These are phyloP conservation scores for Synchiropus splendidus DNA, from an alignment of 2,113 vertebrate species.

Conservation along the genomic window DNA sequence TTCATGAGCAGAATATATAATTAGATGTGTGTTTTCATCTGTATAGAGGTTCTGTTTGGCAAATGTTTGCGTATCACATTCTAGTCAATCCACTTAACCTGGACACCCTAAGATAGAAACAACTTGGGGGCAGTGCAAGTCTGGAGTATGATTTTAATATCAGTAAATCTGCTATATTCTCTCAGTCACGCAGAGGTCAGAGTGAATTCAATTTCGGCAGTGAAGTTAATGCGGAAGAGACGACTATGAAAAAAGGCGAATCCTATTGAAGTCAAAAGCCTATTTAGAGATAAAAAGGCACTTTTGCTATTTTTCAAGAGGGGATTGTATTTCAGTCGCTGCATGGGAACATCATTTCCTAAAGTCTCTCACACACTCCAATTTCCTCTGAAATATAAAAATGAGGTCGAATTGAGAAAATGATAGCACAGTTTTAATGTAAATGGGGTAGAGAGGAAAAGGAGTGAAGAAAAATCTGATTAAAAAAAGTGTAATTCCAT, in stretches of 20 bases:
- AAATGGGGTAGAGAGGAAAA: too few relatives aligned
- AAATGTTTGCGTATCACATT: not conserved
- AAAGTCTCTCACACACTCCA: constrained; percentile 21
- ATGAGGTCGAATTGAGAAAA: too few relatives aligned
- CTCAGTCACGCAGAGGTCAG: constrained; percentile 14
- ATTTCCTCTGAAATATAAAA: constrained; percentile 22
- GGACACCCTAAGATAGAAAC: not conserved
- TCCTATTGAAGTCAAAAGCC: constrained; percentile 26
- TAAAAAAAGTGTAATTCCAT: too few relatives aligned
- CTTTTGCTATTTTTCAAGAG: constrained; percentile 22
- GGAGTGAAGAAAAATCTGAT: too few relatives aligned
- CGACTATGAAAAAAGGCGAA: constrained; percentile 5
- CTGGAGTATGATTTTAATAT: not conserved
- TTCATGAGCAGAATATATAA: too few relatives aligned
- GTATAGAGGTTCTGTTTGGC: too few relatives aligned
- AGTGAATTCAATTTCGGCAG: constrained; percentile 15
- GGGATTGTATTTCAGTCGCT: constrained; percentile 19
- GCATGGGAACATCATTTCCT: constrained; percentile 27
- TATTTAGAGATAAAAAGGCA: constrained; percentile 27
- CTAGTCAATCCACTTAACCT: not conserved
- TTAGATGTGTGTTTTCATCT: too few relatives aligned
- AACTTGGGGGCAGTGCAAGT: too few relatives aligned
- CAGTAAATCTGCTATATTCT: constrained; percentile 8
- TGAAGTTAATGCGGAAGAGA: constrained; percentile 10
- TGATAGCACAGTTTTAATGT: too few relatives aligned